Evolutionary conservation across 1,140 invertebrate genomes (phyloP), one percentile per base, ranked within the genome.

Genomic region (Macrostomum lignano): DNA sequence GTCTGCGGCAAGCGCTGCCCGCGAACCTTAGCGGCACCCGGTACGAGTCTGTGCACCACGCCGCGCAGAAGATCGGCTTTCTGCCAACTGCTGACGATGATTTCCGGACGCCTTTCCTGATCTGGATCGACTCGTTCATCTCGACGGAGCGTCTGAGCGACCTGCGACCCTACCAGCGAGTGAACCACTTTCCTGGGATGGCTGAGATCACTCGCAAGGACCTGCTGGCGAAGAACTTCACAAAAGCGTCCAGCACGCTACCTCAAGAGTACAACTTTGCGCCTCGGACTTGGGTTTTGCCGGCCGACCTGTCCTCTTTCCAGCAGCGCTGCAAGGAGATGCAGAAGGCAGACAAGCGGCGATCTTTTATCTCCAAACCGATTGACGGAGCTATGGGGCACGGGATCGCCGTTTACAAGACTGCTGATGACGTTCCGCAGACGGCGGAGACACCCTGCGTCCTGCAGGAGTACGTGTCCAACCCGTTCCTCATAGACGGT

Each of bases 151-250:
- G n/a, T n/a, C n/a, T n/a, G n/a, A n/a, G n/a, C n/a, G n/a, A n/a
- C n/a, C n/a, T n/a, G n/a, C n/a, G n/a, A n/a, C n/a, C n/a, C n/a
- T n/a, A n/a, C n/a, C n/a, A n/a, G n/a, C n/a, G n/a, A n/a, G n/a
- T 94, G 37, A 94, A 94, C 53, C 86, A 94, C 51, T 81, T 91
- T 48, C 82, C 86, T 0, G 84, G 82, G 10, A 81, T 79, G 6
- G 93, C 93, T 57, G 81, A 93, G 55, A 72, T 94, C 30, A 86
- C 86, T 0, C 63, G 86, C 1, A 96, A 96, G 57, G 86, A 96
- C 54, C 62, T 75, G 15, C 63, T 93, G 17, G 93, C 81, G 79
- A 63, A 71, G 19, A 60, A 62, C 43, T 40, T 66, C n/a, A 24
- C 10, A 25, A 37, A 42, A 39, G 26, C 32, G 14, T 20, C 29